Percentiles rank a stretch among this genome's conserved stretches.
Evolutionary conservation across 2,797 vertebrate species (phyloP).

Genomic region (Tragopan temminckii): DNA sequence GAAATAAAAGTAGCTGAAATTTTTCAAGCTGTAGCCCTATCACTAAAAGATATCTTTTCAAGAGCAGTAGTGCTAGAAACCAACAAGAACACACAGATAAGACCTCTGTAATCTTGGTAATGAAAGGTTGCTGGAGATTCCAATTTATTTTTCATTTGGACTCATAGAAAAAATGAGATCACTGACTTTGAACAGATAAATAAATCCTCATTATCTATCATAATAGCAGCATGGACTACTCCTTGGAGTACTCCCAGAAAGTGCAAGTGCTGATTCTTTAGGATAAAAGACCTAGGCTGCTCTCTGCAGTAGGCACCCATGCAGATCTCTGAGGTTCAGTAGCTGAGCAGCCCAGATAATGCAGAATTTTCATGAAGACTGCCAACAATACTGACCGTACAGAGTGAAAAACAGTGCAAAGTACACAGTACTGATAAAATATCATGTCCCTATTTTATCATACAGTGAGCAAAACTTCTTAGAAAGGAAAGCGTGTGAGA

Average conservation of each 20-base stretch:
- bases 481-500: neutral
- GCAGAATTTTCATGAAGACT: neutral
- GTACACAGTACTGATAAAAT: neutral
- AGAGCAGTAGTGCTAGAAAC: neutral
- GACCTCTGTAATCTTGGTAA: neutral
- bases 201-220: neutral
- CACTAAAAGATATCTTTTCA: neutral
- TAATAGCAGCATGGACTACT: neutral
- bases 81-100: neutral
- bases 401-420: neutral
- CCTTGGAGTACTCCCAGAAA: neutral
- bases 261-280: neutral
- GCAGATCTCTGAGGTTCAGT: neutral
- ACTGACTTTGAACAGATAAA: neutral
- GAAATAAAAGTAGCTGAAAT: constrained; percentile 9
- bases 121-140: neutral
- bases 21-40: neutral
- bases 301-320: neutral
- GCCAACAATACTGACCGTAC: neutral
- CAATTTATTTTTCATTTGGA: neutral
- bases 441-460: neutral
- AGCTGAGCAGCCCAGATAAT: neutral
- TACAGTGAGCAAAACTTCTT: accelerated
- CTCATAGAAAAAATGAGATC: neutral
- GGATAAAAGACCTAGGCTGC: neutral